A percentile compares a stretch with the other conserved stretches of the same genome.
Evolutionary conservation across 2,797 vertebrate species (phyloP).

Genomic region (Rhabdophis nuchalis): DNA sequence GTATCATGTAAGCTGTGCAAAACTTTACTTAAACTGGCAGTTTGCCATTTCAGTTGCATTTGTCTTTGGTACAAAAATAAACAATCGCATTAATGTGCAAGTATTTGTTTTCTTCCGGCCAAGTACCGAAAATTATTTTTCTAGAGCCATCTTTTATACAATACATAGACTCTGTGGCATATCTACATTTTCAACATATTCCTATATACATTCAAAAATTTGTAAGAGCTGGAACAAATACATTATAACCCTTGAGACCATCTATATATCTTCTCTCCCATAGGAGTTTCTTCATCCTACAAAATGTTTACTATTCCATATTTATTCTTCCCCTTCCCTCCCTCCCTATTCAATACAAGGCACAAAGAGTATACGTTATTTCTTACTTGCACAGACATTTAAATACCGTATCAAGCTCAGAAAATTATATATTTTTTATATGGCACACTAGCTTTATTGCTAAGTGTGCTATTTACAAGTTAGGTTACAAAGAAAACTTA

Average conservation of each 20-base stretch:
- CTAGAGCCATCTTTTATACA: slow-evolving; percentile 97
- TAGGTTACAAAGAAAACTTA: slow-evolving; percentile 72
- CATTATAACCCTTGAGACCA: slow-evolving; percentile 82
- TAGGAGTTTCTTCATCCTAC: slow-evolving; percentile 80
- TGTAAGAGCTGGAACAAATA: slow-evolving; percentile 89
- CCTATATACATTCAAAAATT: slow-evolving; percentile 97
- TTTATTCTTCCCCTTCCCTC: slow-evolving; percentile 71
- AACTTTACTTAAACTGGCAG: slow-evolving; percentile 99
- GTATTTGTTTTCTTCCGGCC: slow-evolving; percentile 85
- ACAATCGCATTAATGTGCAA: slow-evolving; percentile 96
- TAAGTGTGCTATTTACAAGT: slow-evolving; percentile 71
- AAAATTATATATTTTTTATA: slow-evolving; percentile 73
- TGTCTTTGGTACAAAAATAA: slow-evolving; percentile 99
- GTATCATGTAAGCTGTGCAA: slow-evolving; percentile 99
- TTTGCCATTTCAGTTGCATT: slow-evolving; percentile 98
- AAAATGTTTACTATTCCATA: slow-evolving; percentile 82
- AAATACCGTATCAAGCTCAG: slow-evolving; percentile 80
- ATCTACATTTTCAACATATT: slow-evolving; percentile 93
- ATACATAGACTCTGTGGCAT: slow-evolving; percentile 99
- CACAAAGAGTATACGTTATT: slow-evolving; percentile 97
- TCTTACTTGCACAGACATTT: slow-evolving; percentile 87
- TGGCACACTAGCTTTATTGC: slow-evolving; percentile 72
- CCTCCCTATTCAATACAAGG: slow-evolving; percentile 84
- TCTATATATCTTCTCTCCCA: slow-evolving; percentile 75
- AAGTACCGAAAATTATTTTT: slow-evolving; percentile 90